Evolutionary conservation across 2,888 invertebrate genomes (phyloP), one percentile per base, ranked within the genome.

Genomic region (Lepidochitona cinerea): DNA sequence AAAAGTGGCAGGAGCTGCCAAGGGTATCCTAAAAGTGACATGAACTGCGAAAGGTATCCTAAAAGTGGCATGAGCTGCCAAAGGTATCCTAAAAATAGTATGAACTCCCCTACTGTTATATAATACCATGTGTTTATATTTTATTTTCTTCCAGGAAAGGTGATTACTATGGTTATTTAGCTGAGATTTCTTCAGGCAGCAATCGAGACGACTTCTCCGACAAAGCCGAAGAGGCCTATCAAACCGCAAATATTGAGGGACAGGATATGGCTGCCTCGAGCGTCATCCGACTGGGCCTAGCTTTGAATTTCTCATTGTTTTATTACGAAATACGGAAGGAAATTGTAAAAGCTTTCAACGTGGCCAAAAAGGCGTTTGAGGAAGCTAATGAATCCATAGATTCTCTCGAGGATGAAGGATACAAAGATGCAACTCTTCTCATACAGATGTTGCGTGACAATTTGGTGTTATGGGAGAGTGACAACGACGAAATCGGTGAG

Each of bases 371-470:
- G 69, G 98, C 98, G 82, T 98, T 98, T 92, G 98, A 98, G 93
- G 98, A 98, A 93, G 98, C 98, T 88, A 98, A 98, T 92, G 98
- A 98, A 84, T 98, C 98, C 93, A 93, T 98, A 90, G 98, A 98
- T 93, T 97, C 97, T 84, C 94, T 98, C 85, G 96, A 96, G 87
- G 98, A 98, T 93, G 98, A 99, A 93, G 97, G 97, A 93, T 99
- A 98, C 94, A 90, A 90, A 94, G 98, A 98, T 94, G 98, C 98
- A 86, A 98, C 98, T 88, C 95, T 99, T 90, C 98, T 98, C 92
- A 98, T 99, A 98, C 98, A 98, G 93, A 94, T 98, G 91, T 94
- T 98, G 93, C 94, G 98, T 93, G 98, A 99, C 93, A 99, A 99
- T 93, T 95, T 99, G 88, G 98, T 98, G 91, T 94, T 98, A 89